Base-by-base conservation (phyloP, 1,140 invertebrate genomes). In the Orchesella cincta region DNA sequence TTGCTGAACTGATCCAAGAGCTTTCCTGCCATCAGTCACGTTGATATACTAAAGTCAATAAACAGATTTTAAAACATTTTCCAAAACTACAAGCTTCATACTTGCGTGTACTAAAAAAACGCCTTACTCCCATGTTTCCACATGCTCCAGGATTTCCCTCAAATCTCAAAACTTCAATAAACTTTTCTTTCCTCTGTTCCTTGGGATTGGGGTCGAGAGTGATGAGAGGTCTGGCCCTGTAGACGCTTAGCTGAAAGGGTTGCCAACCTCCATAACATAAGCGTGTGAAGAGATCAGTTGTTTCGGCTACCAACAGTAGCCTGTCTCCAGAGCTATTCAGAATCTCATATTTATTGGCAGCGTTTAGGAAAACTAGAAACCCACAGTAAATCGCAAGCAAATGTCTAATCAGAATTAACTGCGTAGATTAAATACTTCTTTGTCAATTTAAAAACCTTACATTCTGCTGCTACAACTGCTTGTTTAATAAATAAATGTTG, bases 401-500 rank as follows among this genome's bases (percentile, higher is more conserved):
- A 8, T 46, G 18, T 46, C 39, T 46, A 46, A 46, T 46, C 18
- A 46, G 5, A 8, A 46, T 46, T 46, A 5, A 46, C 39, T 46
- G 39, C 39, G 39, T 46, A 18, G 18, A 46, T 18, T 8, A 46
- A 46, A 46, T 46, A n/a, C n/a, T 46, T 46, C 5, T 46, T 46
- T 46, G 39, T 18, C 5, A 46, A 46, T 8, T 18, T 46, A 46
- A 5, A 46, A 46, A 18, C 1, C 57, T 71, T 72, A 78, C 77
- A 67, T 54, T 78, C 77, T 1, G 77, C 73, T 74, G 73, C 73
- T 0, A 75, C 46, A 1, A 75, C 77, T n/a, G 77, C 52, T 39
- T 78, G 77, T 33, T 75, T 75, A 28, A 78, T 78, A 33, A 78
- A 78, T 36, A 78, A 46, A 51, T 78, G 77, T n/a, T 74, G 73